These are phyloP conservation scores for Physocephala rufipes DNA, from an alignment of 2,888 invertebrate genomes.

Conservation along the genomic window DNA sequence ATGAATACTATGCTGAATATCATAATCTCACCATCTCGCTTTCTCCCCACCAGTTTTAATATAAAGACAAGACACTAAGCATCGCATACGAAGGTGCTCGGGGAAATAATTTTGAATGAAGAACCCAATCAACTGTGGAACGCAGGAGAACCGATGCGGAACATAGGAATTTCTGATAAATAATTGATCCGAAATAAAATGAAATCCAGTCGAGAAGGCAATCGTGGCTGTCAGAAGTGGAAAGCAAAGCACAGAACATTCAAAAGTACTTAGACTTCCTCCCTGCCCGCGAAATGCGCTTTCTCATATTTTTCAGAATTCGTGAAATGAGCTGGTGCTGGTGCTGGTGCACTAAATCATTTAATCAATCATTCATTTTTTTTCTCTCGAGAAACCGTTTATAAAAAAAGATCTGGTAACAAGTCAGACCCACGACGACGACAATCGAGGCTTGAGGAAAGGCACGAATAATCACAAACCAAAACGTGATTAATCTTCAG, in stretches of 20 bases:
- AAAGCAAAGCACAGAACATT: slow-evolving; percentile 7
- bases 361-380: slow-evolving; percentile 35
- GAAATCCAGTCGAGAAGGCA: slow-evolving; percentile 9
- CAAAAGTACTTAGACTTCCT: background rate
- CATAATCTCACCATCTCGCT: no score
- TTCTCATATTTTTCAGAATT: background rate
- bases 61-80: no score
- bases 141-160: no score
- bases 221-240: slow-evolving; percentile 24
- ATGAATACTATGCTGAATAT: no score
- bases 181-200: no score
- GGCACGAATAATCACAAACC: slow-evolving; percentile 46
- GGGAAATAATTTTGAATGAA: no score
- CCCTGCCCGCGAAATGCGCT: background rate
- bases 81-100: no score
- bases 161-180: no score
- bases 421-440: slow-evolving; percentile 1
- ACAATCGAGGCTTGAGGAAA: slow-evolving; percentile 16
- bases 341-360: slow-evolving; percentile 11
- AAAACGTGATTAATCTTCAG: slow-evolving; percentile 36
- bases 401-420: slow-evolving; percentile 38
- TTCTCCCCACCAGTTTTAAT: no score
- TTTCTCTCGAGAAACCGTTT: slow-evolving; percentile 28
- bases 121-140: no score
- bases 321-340: background rate